These are phyloP conservation scores for Fulmarus glacialis DNA, from an alignment of 2,113 vertebrate genomes.

Conservation along the genomic window DNA sequence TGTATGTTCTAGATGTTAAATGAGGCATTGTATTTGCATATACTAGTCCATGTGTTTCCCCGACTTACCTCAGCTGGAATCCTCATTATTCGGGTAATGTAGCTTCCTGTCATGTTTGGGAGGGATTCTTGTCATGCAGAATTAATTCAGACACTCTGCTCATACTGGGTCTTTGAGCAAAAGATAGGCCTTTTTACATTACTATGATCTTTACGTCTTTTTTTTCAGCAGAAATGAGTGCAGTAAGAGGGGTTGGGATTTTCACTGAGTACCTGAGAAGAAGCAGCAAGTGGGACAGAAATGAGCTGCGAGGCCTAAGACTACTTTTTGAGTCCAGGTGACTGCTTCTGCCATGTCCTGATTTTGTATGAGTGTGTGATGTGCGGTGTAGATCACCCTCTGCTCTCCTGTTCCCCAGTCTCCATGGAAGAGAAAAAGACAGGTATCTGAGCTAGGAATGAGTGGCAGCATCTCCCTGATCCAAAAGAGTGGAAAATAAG, in stretches of 20 bases:
- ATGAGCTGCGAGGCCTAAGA: not conserved
- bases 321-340: not conserved
- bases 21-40: constrained; percentile 12
- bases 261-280: not conserved
- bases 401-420: not conserved
- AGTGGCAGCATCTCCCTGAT: not conserved
- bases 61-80: not conserved
- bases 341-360: not conserved
- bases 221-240: not conserved
- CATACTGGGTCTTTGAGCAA: not conserved
- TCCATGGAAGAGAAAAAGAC: not conserved
- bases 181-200: not conserved
- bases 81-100: constrained; percentile 32
- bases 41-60: not conserved
- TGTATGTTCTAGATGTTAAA: not conserved
- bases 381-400: not conserved
- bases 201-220: rapidly evolving
- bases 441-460: not conserved
- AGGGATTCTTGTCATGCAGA: constrained; percentile 23
- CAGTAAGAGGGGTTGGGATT: not conserved
- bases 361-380: not conserved
- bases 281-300: not conserved
- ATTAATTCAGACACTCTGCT: constrained; percentile 14
- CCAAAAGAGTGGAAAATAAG: not conserved
- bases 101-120: constrained; percentile 25